phyloP scores from a whole-genome alignment of 2,888 invertebrate genomes.

The Molorchus minor region DNA sequence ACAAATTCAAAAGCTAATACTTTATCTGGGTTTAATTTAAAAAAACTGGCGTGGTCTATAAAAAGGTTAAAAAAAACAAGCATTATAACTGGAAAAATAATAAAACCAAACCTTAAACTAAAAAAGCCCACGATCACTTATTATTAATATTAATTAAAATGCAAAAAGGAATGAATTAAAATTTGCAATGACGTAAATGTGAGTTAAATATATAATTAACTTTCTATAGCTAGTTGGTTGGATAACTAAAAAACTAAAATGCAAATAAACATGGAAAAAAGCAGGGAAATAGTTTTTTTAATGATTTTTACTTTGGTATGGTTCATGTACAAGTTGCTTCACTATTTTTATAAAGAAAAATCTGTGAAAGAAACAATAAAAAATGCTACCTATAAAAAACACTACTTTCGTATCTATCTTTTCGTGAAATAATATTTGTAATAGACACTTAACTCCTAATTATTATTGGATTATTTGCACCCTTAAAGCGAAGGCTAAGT shows the following conservation, averaged over 20 bases:
- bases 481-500: too few relatives aligned
- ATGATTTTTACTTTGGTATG: background rate
- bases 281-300: conserved; percentile 11
- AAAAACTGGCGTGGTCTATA: conserved; percentile 29
- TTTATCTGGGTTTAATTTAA: background rate
- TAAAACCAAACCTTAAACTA: conserved; percentile 17
- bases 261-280: conserved; percentile 14
- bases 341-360: too few relatives aligned
- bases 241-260: conserved; percentile 7
- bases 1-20: conserved; percentile 1
- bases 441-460: too few relatives aligned
- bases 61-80: conserved; percentile 12
- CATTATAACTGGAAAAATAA: conserved; percentile 4
- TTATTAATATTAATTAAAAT: conserved; percentile 22
- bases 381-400: too few relatives aligned
- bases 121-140: conserved; percentile 28
- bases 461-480: too few relatives aligned
- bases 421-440: too few relatives aligned
- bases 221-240: conserved; percentile 14
- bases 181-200: conserved; percentile 7
- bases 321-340: conserved; percentile 9
- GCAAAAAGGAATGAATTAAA: conserved; percentile 21
- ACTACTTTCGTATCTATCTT: too few relatives aligned
- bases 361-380: too few relatives aligned
- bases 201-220: conserved; percentile 6